Conservation (phyloP, 2,888 invertebrate species). For the Acanthosepion pharaonis region DNA sequence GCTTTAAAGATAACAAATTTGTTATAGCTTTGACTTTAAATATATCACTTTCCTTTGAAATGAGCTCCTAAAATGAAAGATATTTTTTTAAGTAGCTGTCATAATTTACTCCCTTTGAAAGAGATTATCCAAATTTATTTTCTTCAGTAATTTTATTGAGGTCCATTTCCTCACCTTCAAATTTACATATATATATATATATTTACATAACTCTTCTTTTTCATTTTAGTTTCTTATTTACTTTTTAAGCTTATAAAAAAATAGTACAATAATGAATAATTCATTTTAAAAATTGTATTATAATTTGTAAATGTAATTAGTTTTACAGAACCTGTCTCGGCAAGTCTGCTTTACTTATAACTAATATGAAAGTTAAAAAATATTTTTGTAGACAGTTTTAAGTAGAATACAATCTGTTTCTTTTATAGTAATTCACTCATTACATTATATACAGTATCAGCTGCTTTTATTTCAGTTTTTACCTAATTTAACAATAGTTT, state of each 20-base stretch:
- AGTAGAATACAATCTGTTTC: not conserved
- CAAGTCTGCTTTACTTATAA: not conserved
- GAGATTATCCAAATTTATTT: not conserved
- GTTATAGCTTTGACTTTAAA: too few species aligned
- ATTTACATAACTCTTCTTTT: not conserved
- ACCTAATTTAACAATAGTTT: not conserved
- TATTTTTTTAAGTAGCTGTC: not conserved
- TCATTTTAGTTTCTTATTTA: not conserved
- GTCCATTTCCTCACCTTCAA: slow-evolving; percentile 21
- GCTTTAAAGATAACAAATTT: too few species aligned
- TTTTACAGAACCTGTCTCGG: not conserved
- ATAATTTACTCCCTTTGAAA: slow-evolving; percentile 1
- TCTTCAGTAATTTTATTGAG: not conserved
- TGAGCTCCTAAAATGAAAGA: not conserved
- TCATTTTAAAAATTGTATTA: slow-evolving; percentile 9
- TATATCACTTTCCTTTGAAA: not conserved
- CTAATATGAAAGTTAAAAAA: not conserved
- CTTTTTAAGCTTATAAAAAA: not conserved
- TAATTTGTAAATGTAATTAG: slow-evolving; percentile 21
- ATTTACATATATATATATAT: slow-evolving; percentile 6
- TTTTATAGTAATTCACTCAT: not conserved
- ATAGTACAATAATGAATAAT: not conserved
- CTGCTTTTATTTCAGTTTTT: not conserved
- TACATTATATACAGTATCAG: not conserved
- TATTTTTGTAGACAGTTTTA: not conserved